phyloP scores from a whole-genome alignment of 2,113 vertebrate genomes.

The Anarhynchus alexandrinus region DNA sequence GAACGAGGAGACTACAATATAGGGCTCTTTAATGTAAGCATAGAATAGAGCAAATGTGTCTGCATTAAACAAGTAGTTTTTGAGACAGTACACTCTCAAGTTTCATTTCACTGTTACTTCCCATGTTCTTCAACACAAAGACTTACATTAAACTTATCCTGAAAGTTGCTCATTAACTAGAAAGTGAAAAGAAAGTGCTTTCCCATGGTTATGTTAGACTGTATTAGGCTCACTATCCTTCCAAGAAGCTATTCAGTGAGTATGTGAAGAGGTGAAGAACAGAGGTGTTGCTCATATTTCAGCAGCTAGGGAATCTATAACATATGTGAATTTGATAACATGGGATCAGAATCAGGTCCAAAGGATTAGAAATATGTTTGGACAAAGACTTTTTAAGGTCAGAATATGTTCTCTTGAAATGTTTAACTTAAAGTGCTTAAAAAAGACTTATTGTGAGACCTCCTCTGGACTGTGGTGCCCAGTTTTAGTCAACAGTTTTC shows the following conservation, averaged over 20 bases:
- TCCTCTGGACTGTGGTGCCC: not conserved
- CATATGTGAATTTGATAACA: not conserved
- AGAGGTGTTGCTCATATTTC: not conserved
- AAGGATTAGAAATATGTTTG: not conserved
- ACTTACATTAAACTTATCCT: not conserved
- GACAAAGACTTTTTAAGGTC: not conserved
- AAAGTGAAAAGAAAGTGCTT: not conserved
- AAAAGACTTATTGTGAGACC: not conserved
- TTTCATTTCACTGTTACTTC: not conserved
- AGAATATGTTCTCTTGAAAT: not conserved
- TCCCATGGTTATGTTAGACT: not conserved
- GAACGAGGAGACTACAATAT: not conserved
- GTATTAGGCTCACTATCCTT: not conserved
- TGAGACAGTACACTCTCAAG: not conserved
- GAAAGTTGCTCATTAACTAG: constrained; percentile 22
- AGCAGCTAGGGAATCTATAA: not conserved
- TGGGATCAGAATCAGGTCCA: not conserved
- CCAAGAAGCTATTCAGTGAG: not conserved
- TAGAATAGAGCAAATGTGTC: not conserved
- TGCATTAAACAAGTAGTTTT: not conserved
- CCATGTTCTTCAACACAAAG: not conserved
- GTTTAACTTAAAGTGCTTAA: not conserved
- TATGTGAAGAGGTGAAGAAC: not conserved
- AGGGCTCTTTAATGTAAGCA: not conserved
- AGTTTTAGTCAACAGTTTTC: not conserved